Conservation (phyloP, 1,140 invertebrate genomes). For the Macrobrachium rosenbergii region DNA sequence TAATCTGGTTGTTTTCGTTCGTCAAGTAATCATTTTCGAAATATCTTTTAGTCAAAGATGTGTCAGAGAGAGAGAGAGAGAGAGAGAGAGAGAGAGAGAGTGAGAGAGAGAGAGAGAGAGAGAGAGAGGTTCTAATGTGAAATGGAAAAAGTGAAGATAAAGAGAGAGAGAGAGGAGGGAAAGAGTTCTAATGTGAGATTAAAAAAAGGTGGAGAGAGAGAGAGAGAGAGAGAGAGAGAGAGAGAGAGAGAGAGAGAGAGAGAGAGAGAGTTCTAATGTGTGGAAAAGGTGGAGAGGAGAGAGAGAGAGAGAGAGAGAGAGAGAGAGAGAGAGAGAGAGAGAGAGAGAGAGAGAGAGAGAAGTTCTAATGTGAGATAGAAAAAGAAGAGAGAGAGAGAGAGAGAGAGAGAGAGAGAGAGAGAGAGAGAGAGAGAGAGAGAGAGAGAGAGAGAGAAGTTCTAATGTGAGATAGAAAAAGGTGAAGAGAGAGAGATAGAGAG, state of each 20-base stretch:
- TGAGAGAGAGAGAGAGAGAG: slow-evolving; percentile 15
- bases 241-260: not conserved
- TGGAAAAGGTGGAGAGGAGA: not conserved
- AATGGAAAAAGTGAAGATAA: not conserved
- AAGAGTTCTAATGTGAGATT: no score
- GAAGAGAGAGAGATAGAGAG: slow-evolving; percentile 13
- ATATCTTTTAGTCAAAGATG: not conserved
- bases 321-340: not conserved
- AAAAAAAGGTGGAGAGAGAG: no score
- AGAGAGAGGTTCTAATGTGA: not conserved
- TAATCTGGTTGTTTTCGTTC: no score
- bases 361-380: not conserved
- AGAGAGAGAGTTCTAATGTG: not conserved
- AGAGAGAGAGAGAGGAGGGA: not conserved
- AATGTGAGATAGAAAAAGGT: not conserved
- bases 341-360: not conserved
- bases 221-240: not conserved
- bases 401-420: not conserved
- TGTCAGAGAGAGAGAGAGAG: slow-evolving; percentile 6
- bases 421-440: not conserved
- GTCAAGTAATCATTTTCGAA: no score
- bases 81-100: slow-evolving; percentile 20
- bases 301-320: not conserved
- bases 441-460: not conserved
- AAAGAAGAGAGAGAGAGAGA: not conserved